Base-by-base conservation (phyloP, 2,888 invertebrate genomes). In the Troides helena region DNA sequence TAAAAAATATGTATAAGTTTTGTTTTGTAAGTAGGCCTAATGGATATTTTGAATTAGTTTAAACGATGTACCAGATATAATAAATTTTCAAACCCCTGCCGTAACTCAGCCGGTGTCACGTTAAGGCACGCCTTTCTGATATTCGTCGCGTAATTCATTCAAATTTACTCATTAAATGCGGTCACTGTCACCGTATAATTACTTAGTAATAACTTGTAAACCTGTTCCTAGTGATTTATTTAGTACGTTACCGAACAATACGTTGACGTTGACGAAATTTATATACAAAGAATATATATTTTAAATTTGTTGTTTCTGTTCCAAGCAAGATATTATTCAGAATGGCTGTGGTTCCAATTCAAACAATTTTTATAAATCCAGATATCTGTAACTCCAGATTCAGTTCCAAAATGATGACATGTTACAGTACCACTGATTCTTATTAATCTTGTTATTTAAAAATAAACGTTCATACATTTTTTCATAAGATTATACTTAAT, bases 91-190 rank as follows among this genome's bases (percentile, higher is more conserved):
- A 59, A 30, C 57, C 61, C 57, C 12, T 60, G 56, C 61, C 65
- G 57, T 69, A 69, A 65, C 14, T 46, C 65, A 65, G 53, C 50
- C 43, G 61, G 56, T 21, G 65, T 65, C 69, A 57, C 65, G 46
- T 62, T 62, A 62, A 46, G 58, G 65, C 65, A 65, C 65, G 62
- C 56, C 65, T 65, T 61, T 65, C 57, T 58, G 69, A 69, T 61
- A 62, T 69, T 65, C 60, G 65, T 57, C 69, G 62, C 46, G 21
- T 69, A 65, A 62, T 62, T 69, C 62, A 69, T 64, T 65, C 46
- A 61, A 62, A 65, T 69, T 69, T 65, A 36, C 62, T 57, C 65
- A 62, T 69, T 62, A 65, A 65, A 65, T 69, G 25, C 57, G 21
- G 46, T 43, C 61, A 65, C 25, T 61, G 46, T 56, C 61, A 65